Evolutionary conservation across 2,113 vertebrate genomes (phyloP).

Genomic region (Cettia cetti): DNA sequence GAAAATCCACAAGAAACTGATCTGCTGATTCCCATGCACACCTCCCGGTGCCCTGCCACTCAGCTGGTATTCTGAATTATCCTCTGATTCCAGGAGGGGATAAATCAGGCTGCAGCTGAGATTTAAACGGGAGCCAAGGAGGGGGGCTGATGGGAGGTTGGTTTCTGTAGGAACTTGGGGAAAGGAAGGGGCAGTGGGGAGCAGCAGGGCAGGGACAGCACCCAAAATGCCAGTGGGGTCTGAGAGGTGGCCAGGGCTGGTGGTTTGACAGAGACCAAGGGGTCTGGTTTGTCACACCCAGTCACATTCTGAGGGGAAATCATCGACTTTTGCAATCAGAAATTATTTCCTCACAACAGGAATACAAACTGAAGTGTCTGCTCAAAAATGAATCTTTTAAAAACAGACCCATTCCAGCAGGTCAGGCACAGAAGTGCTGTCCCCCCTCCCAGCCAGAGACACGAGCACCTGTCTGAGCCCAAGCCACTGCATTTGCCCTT

Average conservation of each 20-base stretch:
- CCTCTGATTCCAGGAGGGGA: background rate
- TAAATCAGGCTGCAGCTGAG: background rate
- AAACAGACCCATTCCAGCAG: background rate
- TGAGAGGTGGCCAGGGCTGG: background rate
- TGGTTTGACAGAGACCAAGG: background rate
- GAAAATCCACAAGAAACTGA: conserved; percentile 1
- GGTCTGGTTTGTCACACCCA: accelerated
- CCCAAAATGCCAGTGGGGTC: accelerated
- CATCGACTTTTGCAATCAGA: background rate
- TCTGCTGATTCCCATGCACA: background rate
- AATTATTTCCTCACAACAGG: background rate
- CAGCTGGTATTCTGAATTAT: background rate
- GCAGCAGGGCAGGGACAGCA: background rate
- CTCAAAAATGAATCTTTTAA: background rate
- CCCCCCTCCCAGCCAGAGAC: background rate
- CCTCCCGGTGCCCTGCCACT: background rate
- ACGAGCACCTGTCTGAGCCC: background rate
- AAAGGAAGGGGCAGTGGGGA: background rate
- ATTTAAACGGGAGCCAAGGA: background rate
- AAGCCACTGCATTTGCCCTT: background rate
- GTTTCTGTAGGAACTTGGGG: background rate
- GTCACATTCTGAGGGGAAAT: background rate
- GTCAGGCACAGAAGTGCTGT: background rate
- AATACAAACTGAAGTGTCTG: background rate
- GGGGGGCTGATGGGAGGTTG: background rate